These are phyloP conservation scores for Ivindomyrus marchei DNA, from an alignment of 2,113 vertebrate genomes.

Conservation along the genomic window DNA sequence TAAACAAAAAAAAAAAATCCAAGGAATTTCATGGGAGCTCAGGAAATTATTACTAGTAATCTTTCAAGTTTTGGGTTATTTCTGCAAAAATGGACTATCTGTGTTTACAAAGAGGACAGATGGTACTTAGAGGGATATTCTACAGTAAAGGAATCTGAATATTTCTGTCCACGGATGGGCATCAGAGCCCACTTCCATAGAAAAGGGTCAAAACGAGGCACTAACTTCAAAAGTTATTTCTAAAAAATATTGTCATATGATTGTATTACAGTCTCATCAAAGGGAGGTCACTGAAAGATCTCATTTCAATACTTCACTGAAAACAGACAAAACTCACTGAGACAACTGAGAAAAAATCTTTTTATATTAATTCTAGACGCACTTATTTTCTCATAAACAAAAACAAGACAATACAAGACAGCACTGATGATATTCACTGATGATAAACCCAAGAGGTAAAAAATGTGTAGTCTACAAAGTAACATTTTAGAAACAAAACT, in stretches of 20 bases:
- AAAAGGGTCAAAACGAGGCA: background rate
- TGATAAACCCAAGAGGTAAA: background rate
- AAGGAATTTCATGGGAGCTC: background rate
- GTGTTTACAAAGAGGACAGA: slow-evolving; percentile 31
- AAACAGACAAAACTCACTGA: background rate
- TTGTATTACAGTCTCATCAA: background rate
- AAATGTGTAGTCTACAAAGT: background rate
- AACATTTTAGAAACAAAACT: background rate
- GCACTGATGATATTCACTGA: background rate
- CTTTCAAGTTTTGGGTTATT: slow-evolving; percentile 17
- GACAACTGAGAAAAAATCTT: background rate
- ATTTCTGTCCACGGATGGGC: slow-evolving; percentile 37
- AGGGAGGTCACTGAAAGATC: background rate
- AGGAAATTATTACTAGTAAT: background rate
- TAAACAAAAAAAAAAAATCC: background rate
- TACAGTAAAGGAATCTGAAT: slow-evolving; percentile 40
- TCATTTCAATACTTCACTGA: background rate
- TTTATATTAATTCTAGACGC: background rate
- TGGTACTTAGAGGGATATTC: slow-evolving; percentile 21
- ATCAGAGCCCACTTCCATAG: slow-evolving; percentile 23
- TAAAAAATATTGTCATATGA: background rate
- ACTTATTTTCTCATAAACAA: background rate
- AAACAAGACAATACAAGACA: background rate
- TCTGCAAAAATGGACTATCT: slow-evolving; percentile 22
- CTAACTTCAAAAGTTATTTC: slow-evolving; percentile 1